Base-by-base conservation (phyloP, 2,888 invertebrate species). In the Kuschelorhynchus macadamiae region DNA sequence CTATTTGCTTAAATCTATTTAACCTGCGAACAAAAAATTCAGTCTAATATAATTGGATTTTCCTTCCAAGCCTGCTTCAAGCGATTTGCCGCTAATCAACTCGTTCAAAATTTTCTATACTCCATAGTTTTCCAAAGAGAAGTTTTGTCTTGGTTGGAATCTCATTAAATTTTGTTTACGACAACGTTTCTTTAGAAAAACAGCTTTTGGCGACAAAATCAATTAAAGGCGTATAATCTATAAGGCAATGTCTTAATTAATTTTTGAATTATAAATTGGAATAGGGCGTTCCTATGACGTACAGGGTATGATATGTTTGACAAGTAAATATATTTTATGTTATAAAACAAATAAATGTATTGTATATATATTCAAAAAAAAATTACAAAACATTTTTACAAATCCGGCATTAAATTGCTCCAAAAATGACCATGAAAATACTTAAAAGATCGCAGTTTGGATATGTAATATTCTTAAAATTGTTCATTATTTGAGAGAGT, bases 121-220 rank as follows among this genome's bases (percentile, higher is more conserved):
- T 25, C 25, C 52, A 39, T 36, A 46, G 56, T 55, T 47, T 64
- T 56, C 49, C 30, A 14, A 55, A 25, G 63, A 33, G 14, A 9
- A 36, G 62, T 47, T 64, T 64, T 64, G 63, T 62, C 46, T 55
- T 33, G 33, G 47, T 53, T 39, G 2, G 49, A 56, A 49, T 64
- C 63, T 64, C 63, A 49, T 64, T 56, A 64, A 64, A 64, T 49
- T 64, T 64, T 64, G 56, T 64, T 64, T 64, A 55, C 63, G 36
- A 17, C 25, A 14, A 12, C 47, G 39, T 36, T 47, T n/a, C n/a
- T n/a, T 50, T 20, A 21, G 30, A 47, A 64, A 64, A 55, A 64
- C 56, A 39, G 41, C 47, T 56, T 18, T 12, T 21, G 39, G 25
- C 14, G 46, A 55, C 46, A 32, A 49, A 47, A 64, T 56, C 56